Evolutionary conservation across 2,888 invertebrate genomes (phyloP), one percentile per base, ranked within the genome.

Genomic region (Tenodera sinensis): DNA sequence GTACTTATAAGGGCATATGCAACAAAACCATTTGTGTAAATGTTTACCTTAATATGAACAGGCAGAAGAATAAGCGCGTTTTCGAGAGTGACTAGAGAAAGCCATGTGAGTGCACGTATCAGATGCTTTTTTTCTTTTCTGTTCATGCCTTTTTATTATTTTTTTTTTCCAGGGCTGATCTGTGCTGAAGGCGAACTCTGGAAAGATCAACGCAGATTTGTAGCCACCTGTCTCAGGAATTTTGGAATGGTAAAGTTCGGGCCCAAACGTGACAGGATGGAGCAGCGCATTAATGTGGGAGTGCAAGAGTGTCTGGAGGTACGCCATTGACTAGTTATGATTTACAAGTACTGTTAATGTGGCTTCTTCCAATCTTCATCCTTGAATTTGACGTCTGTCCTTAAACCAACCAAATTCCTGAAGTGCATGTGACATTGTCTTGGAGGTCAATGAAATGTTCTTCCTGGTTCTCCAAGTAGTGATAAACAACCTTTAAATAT

Each of bases 111-210:
- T n/a, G n/a, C n/a, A n/a, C n/a, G n/a, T n/a, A n/a, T n/a, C 30
- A 30, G 20, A 54, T 1, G 15, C 15, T 54, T 54, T 54, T 14
- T 4, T 15, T 71, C 1, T 71, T 1, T 20, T 14, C 2, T 71
- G 4, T 71, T 25, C 8, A 20, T 20, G 20, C 20, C 2, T 42
- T 71, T 0, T 71, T 84, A 8, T n/a, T 54, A 3, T 15, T 71
- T 28, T 20, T 34, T 15, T 86, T 25, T 92, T 92, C 47, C 92
- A 98, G 98, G 98, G 90, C 93, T 98, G 30, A 96, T 98, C 91
- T 97, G 97, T 91, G 96, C 98, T 2, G 96, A 97, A 92, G 98
- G 97, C 0, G 94, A 95, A 3, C 93, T 96, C 27, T 98, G 98
- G 98, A 96, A 95, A 92, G 97, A 97, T 91, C 98, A 98, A 92